Conservation (phyloP, 1,140 invertebrate genomes). For the Batillaria attramentaria region DNA sequence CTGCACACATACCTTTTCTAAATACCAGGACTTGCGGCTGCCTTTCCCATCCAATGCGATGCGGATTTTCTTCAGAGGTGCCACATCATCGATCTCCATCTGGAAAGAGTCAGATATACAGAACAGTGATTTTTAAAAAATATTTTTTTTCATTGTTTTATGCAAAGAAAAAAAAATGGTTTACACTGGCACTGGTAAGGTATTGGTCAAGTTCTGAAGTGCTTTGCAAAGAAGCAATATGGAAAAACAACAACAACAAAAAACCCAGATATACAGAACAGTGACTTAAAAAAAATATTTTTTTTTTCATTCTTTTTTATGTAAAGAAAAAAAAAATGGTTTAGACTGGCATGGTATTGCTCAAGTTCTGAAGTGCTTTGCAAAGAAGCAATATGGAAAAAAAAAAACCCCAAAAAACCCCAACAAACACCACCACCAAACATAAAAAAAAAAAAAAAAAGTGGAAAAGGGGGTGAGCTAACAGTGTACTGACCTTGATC, state of each 20-base stretch:
- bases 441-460: not conserved
- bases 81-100: slow-evolving; percentile 71
- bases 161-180: too few species aligned
- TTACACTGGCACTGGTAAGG: not conserved
- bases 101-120: slow-evolving; percentile 29
- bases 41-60: slow-evolving; percentile 64
- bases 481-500: slow-evolving; percentile 63
- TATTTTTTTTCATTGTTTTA: too few species aligned
- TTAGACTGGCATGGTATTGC: not conserved
- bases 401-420: not conserved
- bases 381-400: not conserved
- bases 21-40: slow-evolving; percentile 66
- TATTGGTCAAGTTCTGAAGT: not conserved
- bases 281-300: too few species aligned
- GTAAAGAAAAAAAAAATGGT: too few species aligned
- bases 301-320: too few species aligned
- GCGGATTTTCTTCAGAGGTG: slow-evolving; percentile 69
- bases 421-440: too few species aligned
- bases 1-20: slow-evolving; percentile 65
- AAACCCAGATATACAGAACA: too few species aligned
- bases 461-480: too few species aligned
- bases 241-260: not conserved
- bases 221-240: not conserved
- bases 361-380: not conserved
- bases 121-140: not conserved